Evolutionary conservation across 2,888 invertebrate species (phyloP).

Genomic region (Agrochola circellaris): DNA sequence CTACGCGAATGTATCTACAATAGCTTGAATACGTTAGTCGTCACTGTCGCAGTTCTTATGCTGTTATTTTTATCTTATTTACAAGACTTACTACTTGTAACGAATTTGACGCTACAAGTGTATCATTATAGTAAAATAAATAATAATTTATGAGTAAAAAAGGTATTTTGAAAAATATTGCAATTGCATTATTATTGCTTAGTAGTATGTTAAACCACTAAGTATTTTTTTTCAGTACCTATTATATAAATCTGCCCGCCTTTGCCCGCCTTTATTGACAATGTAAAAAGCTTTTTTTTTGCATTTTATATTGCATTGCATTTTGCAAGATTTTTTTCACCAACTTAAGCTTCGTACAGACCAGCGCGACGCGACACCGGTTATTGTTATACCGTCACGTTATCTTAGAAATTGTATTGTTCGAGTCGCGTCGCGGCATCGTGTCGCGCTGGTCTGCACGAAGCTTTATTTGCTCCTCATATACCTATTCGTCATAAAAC

Average conservation of each 20-base stretch:
- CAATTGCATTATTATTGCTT: background rate
- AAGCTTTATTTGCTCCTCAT: background rate
- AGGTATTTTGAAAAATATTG: background rate
- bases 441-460: too few relatives aligned
- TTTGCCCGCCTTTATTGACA: background rate
- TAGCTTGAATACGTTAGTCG: constrained; percentile 39
- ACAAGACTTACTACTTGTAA: constrained; percentile 14
- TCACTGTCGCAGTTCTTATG: background rate
- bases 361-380: too few relatives aligned
- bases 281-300: background rate
- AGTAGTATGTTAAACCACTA: background rate
- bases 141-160: background rate
- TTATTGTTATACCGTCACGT: too few relatives aligned
- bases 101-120: background rate
- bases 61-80: constrained; percentile 29
- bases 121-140: background rate
- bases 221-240: background rate
- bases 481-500: background rate
- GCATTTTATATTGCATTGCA: background rate
- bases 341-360: too few relatives aligned
- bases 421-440: too few relatives aligned
- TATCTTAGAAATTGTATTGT: too few relatives aligned
- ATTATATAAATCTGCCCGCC: background rate
- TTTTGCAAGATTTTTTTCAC: background rate
- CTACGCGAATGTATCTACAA: constrained; percentile 52